Base-by-base conservation (phyloP, 2,113 vertebrate genomes). In the Percina caprodes region DNA sequence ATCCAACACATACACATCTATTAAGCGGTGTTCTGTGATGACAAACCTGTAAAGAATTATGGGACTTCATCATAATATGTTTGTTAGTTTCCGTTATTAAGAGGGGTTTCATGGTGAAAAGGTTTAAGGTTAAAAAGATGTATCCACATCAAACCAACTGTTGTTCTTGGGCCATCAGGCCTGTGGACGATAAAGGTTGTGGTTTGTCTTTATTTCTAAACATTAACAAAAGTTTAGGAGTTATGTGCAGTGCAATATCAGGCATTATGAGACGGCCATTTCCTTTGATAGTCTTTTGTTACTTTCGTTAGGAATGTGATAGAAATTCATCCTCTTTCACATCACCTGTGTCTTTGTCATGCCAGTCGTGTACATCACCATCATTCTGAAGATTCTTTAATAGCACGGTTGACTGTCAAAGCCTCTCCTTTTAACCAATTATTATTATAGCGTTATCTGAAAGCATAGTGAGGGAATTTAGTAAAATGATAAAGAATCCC, bases 111-210 rank as follows among this genome's bases (percentile, higher is more conserved):
- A 63, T 9, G 26, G 65, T 33, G 65, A 69, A 80, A 84, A 82
- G 72, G n/a, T n/a, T n/a, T n/a, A n/a, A n/a, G n/a, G 69, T 77
- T 70, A 83, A 70, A 87, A n/a, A 70, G 61, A 56, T 33, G 74
- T 18, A 77, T 78, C 39, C 39, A 42, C 39, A 42, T 42, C 26
- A 67, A 62, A 24, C 30, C 6, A 39, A 12, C 1, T 16, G 21
- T 55, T 59, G 65, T 46, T 87, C 23, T 69, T n/a, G 63, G 1
- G 7, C 48, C 4, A 45, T 79, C 48, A 52, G 35, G 52, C 66
- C 3, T 0, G 1, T 39, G 16, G 24, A 56, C 68, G 62, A 77
- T 79, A 33, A 10, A 72, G 1, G 18, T 51, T 82, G 65, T 30
- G 14, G 54, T 24, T 70, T 69, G 2, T 61, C 26, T 63, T 19